Percentiles rank a stretch among this genome's conserved stretches.
Evolutionary conservation across 2,888 invertebrate species (phyloP).

Genomic region (Neoscelio sp.): DNA sequence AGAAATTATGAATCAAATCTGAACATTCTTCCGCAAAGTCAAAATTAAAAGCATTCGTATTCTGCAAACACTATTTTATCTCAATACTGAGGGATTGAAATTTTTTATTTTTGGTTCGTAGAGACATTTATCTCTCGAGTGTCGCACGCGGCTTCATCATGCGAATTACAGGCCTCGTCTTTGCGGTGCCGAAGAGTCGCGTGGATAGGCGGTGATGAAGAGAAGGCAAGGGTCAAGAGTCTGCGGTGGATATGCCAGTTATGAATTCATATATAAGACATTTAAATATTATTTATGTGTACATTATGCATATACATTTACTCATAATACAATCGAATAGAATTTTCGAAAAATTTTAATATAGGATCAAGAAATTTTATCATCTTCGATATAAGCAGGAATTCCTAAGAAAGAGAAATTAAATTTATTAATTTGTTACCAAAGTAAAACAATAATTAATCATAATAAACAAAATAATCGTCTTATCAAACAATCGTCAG

Average conservation of each 20-base stretch:
- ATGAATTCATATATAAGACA: constrained; percentile 57
- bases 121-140: constrained; percentile 79
- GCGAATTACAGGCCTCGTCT: constrained; percentile 81
- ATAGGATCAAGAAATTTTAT: too few species aligned
- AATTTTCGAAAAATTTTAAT: too few species aligned
- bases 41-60: constrained; percentile 31
- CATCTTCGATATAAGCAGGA: too few species aligned
- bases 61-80: constrained; percentile 57
- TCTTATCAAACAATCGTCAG: too few species aligned
- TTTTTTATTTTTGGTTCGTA: constrained; percentile 75
- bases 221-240: constrained; percentile 71
- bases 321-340: too few species aligned
- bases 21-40: constrained; percentile 17
- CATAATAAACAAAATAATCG: too few species aligned
- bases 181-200: constrained; percentile 81
- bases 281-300: constrained; percentile 34
- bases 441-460: too few species aligned
- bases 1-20: constrained; percentile 47
- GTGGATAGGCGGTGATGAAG: constrained; percentile 82
- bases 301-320: not conserved
- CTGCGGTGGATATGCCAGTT: constrained; percentile 70
- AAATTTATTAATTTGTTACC: too few species aligned
- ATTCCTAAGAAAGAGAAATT: too few species aligned
- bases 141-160: constrained; percentile 83
- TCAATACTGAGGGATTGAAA: constrained; percentile 71